Conservation (phyloP, 2,888 invertebrate genomes). For the Polyploca ridens region DNA sequence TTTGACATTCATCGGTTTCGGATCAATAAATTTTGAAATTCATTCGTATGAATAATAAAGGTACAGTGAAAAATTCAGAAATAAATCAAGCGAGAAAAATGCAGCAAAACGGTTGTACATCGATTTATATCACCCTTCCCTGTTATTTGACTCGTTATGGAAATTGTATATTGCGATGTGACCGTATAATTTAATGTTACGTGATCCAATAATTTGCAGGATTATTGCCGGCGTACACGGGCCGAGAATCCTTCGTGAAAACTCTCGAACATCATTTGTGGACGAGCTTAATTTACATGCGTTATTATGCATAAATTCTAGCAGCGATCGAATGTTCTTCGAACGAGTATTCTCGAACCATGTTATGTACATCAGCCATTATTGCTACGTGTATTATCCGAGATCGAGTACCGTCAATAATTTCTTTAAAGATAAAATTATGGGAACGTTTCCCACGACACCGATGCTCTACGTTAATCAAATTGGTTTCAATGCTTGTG, state of each 20-base stretch:
- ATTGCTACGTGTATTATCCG: not conserved
- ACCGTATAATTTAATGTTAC: conserved; percentile 52
- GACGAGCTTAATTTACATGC: not conserved
- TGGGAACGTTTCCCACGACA: conserved; percentile 9
- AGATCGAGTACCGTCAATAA: not conserved
- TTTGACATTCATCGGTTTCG: not conserved
- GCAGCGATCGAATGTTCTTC: not conserved
- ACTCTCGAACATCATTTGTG: not conserved
- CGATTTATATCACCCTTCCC: conserved; percentile 24
- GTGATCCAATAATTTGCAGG: conserved; percentile 50
- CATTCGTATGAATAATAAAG: conserved; percentile 19
- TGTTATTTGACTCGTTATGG: conserved; percentile 56
- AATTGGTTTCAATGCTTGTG: not conserved
- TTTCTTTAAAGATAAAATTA: not conserved
- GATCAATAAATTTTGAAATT: conserved; percentile 1
- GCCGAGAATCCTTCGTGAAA: not conserved
- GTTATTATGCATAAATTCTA: not conserved
- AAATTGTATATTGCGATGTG: conserved; percentile 50
- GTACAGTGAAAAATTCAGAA: conserved; percentile 27
- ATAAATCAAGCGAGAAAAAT: conserved; percentile 33
- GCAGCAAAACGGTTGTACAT: conserved; percentile 29
- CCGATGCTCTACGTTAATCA: conserved; percentile 11
- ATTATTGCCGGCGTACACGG: conserved; percentile 34
- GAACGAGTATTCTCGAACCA: not conserved
- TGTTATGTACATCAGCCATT: not conserved